phyloP scores from a whole-genome alignment of 2,888 invertebrate genomes.

The Cataglyphis altisquamis region DNA sequence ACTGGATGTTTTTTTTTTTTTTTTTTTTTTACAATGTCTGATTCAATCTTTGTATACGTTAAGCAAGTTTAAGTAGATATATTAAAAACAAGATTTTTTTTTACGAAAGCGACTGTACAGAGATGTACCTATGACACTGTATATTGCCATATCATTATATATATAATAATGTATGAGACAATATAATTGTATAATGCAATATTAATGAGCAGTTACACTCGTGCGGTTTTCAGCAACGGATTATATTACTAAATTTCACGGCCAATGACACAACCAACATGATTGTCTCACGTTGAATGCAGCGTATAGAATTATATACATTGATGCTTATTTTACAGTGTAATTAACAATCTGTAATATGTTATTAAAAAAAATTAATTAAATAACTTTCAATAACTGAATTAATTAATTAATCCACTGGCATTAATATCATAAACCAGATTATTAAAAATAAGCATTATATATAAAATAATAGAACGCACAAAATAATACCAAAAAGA shows the following conservation, averaged over 20 bases:
- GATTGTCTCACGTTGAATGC: neutral
- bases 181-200: neutral
- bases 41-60: neutral
- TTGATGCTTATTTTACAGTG: neutral
- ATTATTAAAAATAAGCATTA: slow-evolving; percentile 7
- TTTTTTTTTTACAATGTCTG: neutral
- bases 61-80: neutral
- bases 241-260: slow-evolving; percentile 19
- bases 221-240: slow-evolving; percentile 3
- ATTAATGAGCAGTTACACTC: slow-evolving; percentile 22
- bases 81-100: neutral
- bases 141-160: neutral
- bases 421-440: neutral
- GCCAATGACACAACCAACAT: slow-evolving; percentile 18
- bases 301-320: neutral
- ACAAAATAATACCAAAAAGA: neutral
- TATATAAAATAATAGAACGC: neutral
- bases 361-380: too few relatives aligned
- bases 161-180: neutral
- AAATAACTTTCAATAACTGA: too few relatives aligned
- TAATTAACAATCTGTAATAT: neutral
- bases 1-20: neutral
- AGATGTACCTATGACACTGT: neutral
- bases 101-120: too few relatives aligned
- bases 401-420: too few relatives aligned